phyloP scores from a whole-genome alignment of 2,888 invertebrate species.

The Melitaea athalia region DNA sequence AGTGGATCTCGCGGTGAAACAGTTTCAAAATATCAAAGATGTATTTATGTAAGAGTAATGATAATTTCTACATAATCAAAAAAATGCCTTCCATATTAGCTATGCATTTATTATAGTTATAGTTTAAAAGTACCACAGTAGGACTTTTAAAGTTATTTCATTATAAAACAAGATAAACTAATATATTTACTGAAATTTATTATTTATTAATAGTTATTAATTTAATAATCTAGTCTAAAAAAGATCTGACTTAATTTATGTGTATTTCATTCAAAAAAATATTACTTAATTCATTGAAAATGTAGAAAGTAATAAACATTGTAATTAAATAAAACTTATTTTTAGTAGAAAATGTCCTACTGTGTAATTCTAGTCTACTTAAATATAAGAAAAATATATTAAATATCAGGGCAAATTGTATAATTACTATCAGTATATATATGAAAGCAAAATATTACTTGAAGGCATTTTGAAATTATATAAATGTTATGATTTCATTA shows the following conservation, averaged over 20 bases:
- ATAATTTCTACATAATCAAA: conserved; percentile 42
- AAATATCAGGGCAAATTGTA: conserved; percentile 5
- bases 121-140: conserved; percentile 24
- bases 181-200: background rate
- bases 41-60: conserved; percentile 87
- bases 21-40: conserved; percentile 98
- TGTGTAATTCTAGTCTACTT: conserved; percentile 7
- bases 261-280: background rate
- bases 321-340: background rate
- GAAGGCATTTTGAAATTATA: background rate
- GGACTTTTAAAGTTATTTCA: background rate
- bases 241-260: background rate
- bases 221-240: background rate
- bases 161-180: background rate
- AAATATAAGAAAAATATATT: conserved; percentile 1
- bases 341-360: background rate
- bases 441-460: background rate
- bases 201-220: background rate
- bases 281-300: background rate
- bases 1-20: conserved; percentile 97
- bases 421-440: conserved; percentile 1
- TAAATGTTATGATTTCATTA: background rate
- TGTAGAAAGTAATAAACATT: background rate
- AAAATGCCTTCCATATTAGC: conserved; percentile 44
- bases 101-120: conserved; percentile 42